phyloP scores from a whole-genome alignment of 2,113 vertebrate species.

The Balaenoptera acutorostrata region DNA sequence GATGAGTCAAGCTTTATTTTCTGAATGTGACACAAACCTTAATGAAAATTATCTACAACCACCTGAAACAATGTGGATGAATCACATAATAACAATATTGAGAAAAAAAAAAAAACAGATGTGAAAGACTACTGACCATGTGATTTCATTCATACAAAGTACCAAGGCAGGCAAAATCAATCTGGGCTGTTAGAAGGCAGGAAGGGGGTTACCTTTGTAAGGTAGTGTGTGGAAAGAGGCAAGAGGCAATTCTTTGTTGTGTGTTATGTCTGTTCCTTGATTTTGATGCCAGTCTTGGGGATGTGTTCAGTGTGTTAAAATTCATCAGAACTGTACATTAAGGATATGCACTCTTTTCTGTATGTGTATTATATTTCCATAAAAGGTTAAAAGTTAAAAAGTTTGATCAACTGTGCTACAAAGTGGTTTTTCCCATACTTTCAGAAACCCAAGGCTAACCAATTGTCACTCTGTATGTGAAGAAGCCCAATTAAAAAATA shows the following conservation, averaged over 20 bases:
- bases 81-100: neutral
- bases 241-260: neutral
- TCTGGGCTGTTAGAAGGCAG: neutral
- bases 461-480: neutral
- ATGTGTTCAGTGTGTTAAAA: neutral
- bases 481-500: neutral
- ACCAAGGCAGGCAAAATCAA: neutral
- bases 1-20: neutral
- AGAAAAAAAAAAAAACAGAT: neutral
- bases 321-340: neutral
- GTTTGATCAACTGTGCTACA: neutral
- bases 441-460: neutral
- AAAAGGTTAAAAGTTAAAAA: neutral
- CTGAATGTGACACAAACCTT: neutral
- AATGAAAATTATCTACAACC: neutral
- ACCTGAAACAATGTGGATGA: neutral
- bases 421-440: neutral
- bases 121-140: neutral
- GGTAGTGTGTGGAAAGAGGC: accelerated
- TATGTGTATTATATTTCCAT: neutral
- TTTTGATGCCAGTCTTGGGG: neutral
- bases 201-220: neutral
- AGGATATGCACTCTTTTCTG: neutral
- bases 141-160: neutral
- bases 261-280: neutral